Base-by-base conservation (phyloP, 2,888 invertebrate species). In the Watsonalla cultraria region DNA sequence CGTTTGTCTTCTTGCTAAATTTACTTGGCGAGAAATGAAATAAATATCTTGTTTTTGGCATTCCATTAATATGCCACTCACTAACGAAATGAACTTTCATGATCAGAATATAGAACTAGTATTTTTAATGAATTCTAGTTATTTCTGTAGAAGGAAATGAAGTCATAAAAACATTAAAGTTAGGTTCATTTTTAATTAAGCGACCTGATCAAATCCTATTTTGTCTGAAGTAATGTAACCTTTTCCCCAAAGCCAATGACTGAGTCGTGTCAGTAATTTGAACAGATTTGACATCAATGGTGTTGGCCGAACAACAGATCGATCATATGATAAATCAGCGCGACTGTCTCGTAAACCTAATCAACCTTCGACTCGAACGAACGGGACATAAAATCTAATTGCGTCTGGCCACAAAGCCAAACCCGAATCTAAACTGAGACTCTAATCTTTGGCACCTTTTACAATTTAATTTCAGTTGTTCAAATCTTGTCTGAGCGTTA, bases 391-490 rank as follows among this genome's bases (percentile, higher is more conserved):
- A 76, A 76, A 70, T 69, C 67, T 70, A 73, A 77, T 74, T 64
- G 65, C 65, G 72, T 78, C 84, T 83, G 81, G 86, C 78, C 70
- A 68, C 80, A 80, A 68, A 68, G 90, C 90, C 90, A 90, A 90
- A 82, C 80, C 67, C 76, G 73, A 81, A 74, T 87, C 91, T 91
- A 91, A 89, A 88, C 79, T 76, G 78, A 84, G 86, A 82, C 73
- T 79, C 86, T 78, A 86, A 84, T 78, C 78, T 85, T 91, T 91
- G 91, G 91, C 91, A 91, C 80, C 83, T 78, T 82, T 75, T 76
- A 82, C 82, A 83, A 79, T 90, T 90, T 87, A 86, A 89, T 90
- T 86, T 91, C 91, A 91, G 90, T 90, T 90, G 90, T 90, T 88
- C 87, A 86, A 86, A 80, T 86, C 81, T 87, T 81, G 90, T 82